Conservation (phyloP, 2,888 invertebrate genomes). For the Kuschelorhynchus macadamiae region DNA sequence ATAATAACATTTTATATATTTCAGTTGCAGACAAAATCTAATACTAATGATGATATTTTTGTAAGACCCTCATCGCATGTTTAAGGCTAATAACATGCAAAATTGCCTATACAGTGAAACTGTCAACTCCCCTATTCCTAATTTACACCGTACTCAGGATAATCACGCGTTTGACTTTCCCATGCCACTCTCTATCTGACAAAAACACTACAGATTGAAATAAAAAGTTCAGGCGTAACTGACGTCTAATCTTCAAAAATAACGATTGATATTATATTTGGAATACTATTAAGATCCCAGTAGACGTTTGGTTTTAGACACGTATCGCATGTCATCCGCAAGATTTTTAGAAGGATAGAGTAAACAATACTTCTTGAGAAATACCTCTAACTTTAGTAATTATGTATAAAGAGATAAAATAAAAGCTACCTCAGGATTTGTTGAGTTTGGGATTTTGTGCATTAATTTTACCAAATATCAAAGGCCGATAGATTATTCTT, state of each 20-base stretch:
- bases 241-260: conserved; percentile 25
- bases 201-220: conserved; percentile 35
- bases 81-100: conserved; percentile 25
- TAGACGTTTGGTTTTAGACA: not conserved
- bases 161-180: conserved; percentile 39
- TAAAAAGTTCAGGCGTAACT: conserved; percentile 28
- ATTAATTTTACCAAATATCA: too few species aligned
- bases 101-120: conserved; percentile 30
- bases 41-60: not conserved
- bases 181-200: conserved; percentile 33
- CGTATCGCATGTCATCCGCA: not conserved
- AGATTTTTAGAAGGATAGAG: not conserved
- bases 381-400: not conserved
- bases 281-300: not conserved
- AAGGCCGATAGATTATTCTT: too few species aligned
- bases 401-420: too few species aligned
- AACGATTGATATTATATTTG: not conserved
- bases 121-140: conserved; percentile 30
- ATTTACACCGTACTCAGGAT: conserved; percentile 36
- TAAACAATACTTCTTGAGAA: too few species aligned
- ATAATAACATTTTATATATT: too few species aligned
- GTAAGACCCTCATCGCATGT: conserved; percentile 15
- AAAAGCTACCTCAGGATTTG: too few species aligned
- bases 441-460: too few species aligned
- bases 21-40: conserved; percentile 5